phyloP scores from a whole-genome alignment of 2,797 vertebrate genomes.

The Xyrichtys novacula region DNA sequence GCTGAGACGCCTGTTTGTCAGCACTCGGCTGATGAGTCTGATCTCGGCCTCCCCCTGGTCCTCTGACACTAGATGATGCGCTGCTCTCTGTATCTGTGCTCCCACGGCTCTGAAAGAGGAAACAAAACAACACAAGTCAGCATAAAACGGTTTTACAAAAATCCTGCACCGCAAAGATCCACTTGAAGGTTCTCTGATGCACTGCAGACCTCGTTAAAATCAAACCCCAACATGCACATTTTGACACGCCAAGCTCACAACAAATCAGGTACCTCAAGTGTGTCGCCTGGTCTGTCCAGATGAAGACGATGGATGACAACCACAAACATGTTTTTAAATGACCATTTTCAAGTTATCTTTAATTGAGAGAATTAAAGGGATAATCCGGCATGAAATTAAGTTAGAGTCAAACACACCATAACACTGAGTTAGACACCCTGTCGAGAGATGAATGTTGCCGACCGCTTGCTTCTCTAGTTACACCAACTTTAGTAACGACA shows the following conservation, averaged over 20 bases:
- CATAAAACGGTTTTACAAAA: too few species aligned
- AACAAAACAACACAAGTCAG: neutral
- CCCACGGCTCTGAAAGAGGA: conserved; percentile 60
- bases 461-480: too few species aligned
- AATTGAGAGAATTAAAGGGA: too few species aligned
- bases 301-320: conserved; percentile 52
- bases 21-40: neutral
- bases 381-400: too few species aligned
- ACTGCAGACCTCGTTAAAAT: too few species aligned
- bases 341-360: too few species aligned
- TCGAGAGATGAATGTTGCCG: too few species aligned
- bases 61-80: conserved; percentile 53
- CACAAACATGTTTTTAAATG: conserved; percentile 27
- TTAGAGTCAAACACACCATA: too few species aligned
- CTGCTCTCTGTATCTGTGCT: conserved; percentile 84
- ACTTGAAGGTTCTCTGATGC: too few species aligned
- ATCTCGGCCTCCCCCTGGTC: neutral
- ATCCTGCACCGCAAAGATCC: too few species aligned
- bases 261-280: conserved; percentile 73
- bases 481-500: too few species aligned
- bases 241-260: conserved; percentile 48
- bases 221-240: neutral
- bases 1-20: conserved; percentile 46
- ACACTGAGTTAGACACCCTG: too few species aligned
- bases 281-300: conserved; percentile 57